Percentiles rank a stretch among this genome's conserved stretches.
These are phyloP conservation scores for Galagoides demidoff DNA, from an alignment of 2,797 vertebrate species.

Conservation along the genomic window DNA sequence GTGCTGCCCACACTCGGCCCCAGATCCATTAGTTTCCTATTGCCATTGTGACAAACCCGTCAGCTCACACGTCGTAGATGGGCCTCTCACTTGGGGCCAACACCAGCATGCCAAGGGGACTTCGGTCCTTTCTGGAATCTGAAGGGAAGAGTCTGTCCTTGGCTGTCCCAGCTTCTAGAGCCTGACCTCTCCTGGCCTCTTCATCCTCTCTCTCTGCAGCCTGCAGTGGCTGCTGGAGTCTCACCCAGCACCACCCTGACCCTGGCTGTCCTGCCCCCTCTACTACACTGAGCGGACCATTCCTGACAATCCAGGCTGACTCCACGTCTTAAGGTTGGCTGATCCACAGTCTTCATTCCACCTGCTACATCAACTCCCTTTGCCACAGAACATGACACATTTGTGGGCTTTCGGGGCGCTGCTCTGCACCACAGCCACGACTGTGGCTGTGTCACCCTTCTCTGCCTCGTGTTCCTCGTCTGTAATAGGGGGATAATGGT, in stretches of 20 bases:
- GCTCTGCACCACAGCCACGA: neutral
- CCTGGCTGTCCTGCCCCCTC: neutral
- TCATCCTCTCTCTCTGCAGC: neutral
- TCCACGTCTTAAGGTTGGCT: neutral
- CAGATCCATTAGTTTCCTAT: neutral
- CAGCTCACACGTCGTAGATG: neutral
- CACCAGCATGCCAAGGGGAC: too few relatives aligned
- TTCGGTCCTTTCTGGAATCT: accelerated
- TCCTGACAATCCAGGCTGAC: neutral
- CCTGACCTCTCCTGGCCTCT: neutral
- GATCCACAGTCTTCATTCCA: neutral
- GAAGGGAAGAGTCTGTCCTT: neutral
- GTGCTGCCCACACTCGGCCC: accelerated
- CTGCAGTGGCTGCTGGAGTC: neutral
- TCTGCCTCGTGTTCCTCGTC: neutral
- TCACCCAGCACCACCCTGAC: neutral
- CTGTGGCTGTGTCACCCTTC: neutral
- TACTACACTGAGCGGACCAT: neutral
- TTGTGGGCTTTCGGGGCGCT: neutral
- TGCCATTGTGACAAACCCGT: neutral
- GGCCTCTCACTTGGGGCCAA: neutral
- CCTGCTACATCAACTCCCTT: neutral
- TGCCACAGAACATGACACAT: accelerated
- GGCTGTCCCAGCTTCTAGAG: neutral
- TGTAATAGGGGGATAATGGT: neutral